These are phyloP conservation scores for Neotragus pygmaeus DNA, from an alignment of 2,113 vertebrate genomes.

Conservation along the genomic window DNA sequence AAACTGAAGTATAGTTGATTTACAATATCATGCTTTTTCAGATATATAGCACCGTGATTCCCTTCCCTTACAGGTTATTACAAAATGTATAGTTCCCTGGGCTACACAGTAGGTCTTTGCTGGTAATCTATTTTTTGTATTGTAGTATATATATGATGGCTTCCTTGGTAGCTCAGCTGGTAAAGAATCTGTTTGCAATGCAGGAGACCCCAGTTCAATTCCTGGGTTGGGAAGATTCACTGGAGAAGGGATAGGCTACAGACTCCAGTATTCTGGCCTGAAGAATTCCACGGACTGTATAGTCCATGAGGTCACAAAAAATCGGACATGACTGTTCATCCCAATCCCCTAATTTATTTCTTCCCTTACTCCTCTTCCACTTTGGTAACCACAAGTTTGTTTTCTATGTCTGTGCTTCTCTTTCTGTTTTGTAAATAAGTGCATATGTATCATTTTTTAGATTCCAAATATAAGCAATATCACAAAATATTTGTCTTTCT, in stretches of 20 bases:
- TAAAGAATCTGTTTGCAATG: background rate
- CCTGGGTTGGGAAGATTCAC: background rate
- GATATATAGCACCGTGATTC: background rate
- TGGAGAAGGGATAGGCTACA: background rate
- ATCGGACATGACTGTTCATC: background rate
- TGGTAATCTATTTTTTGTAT: background rate
- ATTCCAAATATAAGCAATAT: background rate
- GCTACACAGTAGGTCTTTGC: background rate
- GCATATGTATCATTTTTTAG: background rate
- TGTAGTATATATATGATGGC: background rate
- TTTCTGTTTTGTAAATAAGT: background rate
- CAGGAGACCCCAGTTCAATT: background rate
- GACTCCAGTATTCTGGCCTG: background rate
- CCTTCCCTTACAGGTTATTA: background rate
- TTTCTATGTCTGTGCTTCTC: background rate
- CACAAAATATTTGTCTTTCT: background rate
- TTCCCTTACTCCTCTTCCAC: background rate
- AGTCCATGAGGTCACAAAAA: background rate
- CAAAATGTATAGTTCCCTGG: background rate
- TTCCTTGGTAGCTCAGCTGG: background rate
- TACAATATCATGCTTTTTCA: background rate
- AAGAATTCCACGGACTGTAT: background rate
- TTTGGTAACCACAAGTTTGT: background rate
- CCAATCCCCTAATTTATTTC: background rate
- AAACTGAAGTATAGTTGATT: background rate